Evolutionary conservation across 37 sponge, comb jelly and placozoan genomes (phyloP).

Genomic region (Beroe ovata): DNA sequence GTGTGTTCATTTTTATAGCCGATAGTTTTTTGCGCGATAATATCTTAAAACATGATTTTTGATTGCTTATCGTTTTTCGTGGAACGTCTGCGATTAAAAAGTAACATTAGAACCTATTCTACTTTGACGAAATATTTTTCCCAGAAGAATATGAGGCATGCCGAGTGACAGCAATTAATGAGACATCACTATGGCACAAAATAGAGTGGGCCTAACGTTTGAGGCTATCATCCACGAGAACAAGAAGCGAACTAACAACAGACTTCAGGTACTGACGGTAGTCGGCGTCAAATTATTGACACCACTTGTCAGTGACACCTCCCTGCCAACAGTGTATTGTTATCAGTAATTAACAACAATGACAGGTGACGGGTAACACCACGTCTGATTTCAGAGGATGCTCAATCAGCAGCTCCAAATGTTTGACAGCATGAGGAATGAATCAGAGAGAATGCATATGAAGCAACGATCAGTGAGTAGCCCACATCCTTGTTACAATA

Average conservation of each 20-base stretch:
- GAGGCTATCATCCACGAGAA: conserved; percentile 29
- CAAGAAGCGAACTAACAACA: conserved; percentile 24
- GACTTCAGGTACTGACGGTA: conserved; percentile 30
- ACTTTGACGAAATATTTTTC: too few species aligned
- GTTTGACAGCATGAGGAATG: conserved; percentile 6
- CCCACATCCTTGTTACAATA: too few species aligned
- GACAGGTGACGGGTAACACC: too few species aligned
- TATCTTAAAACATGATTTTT: too few species aligned
- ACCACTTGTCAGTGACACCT: not conserved
- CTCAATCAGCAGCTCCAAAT: conserved; percentile 11
- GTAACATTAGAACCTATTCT: too few species aligned
- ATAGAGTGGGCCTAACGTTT: conserved; percentile 21
- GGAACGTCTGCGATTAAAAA: too few species aligned
- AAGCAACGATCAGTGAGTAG: conserved; percentile 16
- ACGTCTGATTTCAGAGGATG: conserved; percentile 36
- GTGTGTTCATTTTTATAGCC: too few species aligned
- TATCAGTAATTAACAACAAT: not conserved
- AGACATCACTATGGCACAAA: conserved; percentile 36
- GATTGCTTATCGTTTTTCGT: too few species aligned
- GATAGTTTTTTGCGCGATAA: too few species aligned
- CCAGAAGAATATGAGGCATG: too few species aligned
- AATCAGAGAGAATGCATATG: not conserved
- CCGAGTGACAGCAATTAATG: too few species aligned
- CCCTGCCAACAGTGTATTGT: not conserved
- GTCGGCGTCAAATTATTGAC: too few species aligned